Base-by-base conservation (phyloP, 1,140 invertebrate species). In the Brachionus rubens region DNA sequence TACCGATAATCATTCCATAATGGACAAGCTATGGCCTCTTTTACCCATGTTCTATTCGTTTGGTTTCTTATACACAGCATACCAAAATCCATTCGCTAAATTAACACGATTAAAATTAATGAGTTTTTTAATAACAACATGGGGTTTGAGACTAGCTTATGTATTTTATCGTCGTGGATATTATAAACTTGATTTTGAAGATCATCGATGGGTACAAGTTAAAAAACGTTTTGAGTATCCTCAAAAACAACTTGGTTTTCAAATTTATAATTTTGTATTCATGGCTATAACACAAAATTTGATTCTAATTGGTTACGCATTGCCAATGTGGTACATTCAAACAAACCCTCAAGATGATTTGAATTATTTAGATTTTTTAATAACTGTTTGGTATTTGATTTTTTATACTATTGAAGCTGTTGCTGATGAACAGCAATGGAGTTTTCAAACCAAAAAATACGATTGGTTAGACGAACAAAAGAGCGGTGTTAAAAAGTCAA, bases 381-480 rank as follows among this genome's bases (percentile, higher is more conserved):
- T 65, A n/a, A 6, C 41, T 2, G n/a, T 43, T 26, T 43, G 16
- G 33, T 72, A 50, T 52, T 2, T 72, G 10, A 30, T 72, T 21
- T 72, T 72, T 21, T 54, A 36, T 41, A 50, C 14, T 12, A 72
- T 72, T 28, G 68, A 72, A 33, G 50, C 50, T 9, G 36, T 72
- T 9, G 68, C 68, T 6, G 68, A 72, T 24, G 68, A 72, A 40
- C 68, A 72, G 5, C 68, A 72, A 50, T 72, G 68, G 68, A 54
- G 24, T n/a, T 72, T 72, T 30, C 68, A 72, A 28, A 50, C 1
- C 14, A 36, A n/a, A 48, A 72, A 72, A n/a, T 24, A 50, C 14
- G 46, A 54, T 24, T 72, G 68, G 68, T 40, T 72, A 10, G 46
- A 50, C 4, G 30, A 48, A 12, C 26, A 50, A 28, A 72, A 72